Percentiles rank a stretch among this genome's conserved stretches.
Evolutionary conservation across 1,140 invertebrate genomes (phyloP).

Genomic region (Zelostemma sp.): DNA sequence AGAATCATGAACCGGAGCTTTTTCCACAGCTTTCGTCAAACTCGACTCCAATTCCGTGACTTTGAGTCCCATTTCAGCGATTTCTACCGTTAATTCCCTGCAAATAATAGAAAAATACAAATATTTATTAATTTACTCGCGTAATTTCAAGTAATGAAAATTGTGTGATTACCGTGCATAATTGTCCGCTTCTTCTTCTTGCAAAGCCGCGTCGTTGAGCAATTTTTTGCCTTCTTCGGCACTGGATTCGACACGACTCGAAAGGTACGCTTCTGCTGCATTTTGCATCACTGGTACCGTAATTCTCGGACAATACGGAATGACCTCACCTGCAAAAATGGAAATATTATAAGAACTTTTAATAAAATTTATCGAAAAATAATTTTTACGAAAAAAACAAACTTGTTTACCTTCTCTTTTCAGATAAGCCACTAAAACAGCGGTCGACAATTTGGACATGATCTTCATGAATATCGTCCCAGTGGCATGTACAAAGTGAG

Average conservation of each 20-base stretch:
- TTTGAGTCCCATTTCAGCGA: background rate
- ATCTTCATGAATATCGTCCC: conserved; percentile 50
- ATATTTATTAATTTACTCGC: background rate
- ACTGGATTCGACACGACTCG: background rate
- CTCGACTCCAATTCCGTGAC: background rate
- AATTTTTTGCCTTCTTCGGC: background rate
- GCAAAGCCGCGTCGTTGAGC: background rate
- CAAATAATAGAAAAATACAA: background rate
- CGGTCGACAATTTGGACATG: conserved; percentile 47
- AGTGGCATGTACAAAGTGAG: conserved; percentile 48
- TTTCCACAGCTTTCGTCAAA: conserved; percentile 6
- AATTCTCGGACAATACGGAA: no score
- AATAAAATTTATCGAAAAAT: conserved; percentile 1
- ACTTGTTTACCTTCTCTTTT: conserved; percentile 40
- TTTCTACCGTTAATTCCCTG: background rate
- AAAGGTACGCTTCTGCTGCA: background rate
- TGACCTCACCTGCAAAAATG: no score
- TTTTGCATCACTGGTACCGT: background rate
- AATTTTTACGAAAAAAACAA: no score
- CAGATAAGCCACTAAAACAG: conserved; percentile 33
- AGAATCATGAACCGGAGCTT: conserved; percentile 16
- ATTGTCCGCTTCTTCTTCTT: background rate
- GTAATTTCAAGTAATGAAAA: conserved; percentile 1
- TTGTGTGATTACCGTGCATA: background rate
- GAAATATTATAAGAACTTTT: background rate